Evolutionary conservation across 1,140 invertebrate genomes (phyloP).

Genomic region (Scaptomyza graminum): DNA sequence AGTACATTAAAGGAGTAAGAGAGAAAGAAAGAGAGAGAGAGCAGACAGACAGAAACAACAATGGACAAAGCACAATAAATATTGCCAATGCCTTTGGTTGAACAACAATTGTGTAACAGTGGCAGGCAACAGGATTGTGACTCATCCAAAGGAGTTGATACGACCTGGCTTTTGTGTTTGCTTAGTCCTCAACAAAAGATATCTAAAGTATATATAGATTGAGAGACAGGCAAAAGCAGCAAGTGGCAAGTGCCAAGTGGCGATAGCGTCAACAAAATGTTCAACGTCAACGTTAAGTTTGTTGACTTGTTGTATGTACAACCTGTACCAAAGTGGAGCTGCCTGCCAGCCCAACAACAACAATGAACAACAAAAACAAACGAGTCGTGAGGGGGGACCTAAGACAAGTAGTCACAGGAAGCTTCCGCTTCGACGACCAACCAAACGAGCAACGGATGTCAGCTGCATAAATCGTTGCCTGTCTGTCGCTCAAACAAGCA

Average conservation of each 20-base stretch:
- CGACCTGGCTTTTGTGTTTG: slow-evolving; percentile 29
- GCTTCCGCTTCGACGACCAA: slow-evolving; percentile 63
- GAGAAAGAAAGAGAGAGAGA: not conserved
- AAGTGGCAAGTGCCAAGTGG: no score
- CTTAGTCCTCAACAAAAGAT: slow-evolving; percentile 32
- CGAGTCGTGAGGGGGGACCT: slow-evolving; percentile 13
- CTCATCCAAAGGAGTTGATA: slow-evolving; percentile 29
- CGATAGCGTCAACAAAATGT: slow-evolving; percentile 33
- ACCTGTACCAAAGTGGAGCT: slow-evolving; percentile 69
- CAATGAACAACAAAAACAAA: slow-evolving; percentile 19
- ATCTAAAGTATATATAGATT: not conserved
- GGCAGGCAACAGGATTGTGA: slow-evolving; percentile 30
- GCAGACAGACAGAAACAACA: slow-evolving; percentile 1
- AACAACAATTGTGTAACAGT: slow-evolving; percentile 4
- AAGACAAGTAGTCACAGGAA: slow-evolving; percentile 57
- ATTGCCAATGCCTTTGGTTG: slow-evolving; percentile 4
- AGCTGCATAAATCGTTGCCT: slow-evolving; percentile 76
- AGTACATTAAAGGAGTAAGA: not conserved
- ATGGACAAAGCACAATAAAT: slow-evolving; percentile 12
- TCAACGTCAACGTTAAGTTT: slow-evolving; percentile 72
- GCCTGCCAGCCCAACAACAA: slow-evolving; percentile 28
- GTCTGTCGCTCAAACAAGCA: slow-evolving; percentile 36
- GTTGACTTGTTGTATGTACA: slow-evolving; percentile 67
- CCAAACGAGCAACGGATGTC: slow-evolving; percentile 75
- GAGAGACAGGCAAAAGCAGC: not conserved